Evolutionary conservation across 2,888 invertebrate species (phyloP).

Genomic region (Theretra japonica): DNA sequence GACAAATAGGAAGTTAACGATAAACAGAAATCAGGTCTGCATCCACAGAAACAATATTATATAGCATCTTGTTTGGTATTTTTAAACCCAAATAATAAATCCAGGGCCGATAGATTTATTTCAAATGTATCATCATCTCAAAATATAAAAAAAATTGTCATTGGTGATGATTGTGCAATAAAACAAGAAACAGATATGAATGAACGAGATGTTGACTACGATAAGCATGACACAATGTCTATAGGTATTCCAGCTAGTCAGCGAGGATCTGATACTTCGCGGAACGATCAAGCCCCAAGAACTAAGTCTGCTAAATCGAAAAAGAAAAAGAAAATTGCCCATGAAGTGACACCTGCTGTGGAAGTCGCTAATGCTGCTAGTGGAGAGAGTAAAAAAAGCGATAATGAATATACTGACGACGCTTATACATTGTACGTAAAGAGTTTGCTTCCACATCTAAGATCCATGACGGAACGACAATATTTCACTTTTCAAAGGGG

Average conservation of each 20-base stretch:
- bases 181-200: background rate
- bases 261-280: background rate
- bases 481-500: slow-evolving; percentile 14
- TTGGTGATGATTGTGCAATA: background rate
- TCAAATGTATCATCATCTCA: background rate
- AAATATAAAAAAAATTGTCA: background rate
- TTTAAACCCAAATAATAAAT: background rate
- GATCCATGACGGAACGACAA: slow-evolving; percentile 11
- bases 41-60: slow-evolving; percentile 8
- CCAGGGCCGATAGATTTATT: background rate
- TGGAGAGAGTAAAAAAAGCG: background rate
- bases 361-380: background rate
- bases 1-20: background rate
- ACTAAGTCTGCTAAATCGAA: background rate
- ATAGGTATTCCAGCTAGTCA: background rate
- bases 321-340: background rate
- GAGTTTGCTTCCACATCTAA: slow-evolving; percentile 12
- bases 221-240: background rate
- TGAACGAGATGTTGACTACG: background rate
- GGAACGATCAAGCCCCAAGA: background rate
- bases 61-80: background rate
- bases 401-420: background rate
- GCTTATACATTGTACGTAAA: slow-evolving; percentile 10
- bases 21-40: background rate
- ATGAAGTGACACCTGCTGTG: background rate